Percentiles rank a stretch among this genome's conserved stretches.
These are phyloP conservation scores for Terebella lapidaria DNA, from an alignment of 2,888 invertebrate species.

Conservation along the genomic window DNA sequence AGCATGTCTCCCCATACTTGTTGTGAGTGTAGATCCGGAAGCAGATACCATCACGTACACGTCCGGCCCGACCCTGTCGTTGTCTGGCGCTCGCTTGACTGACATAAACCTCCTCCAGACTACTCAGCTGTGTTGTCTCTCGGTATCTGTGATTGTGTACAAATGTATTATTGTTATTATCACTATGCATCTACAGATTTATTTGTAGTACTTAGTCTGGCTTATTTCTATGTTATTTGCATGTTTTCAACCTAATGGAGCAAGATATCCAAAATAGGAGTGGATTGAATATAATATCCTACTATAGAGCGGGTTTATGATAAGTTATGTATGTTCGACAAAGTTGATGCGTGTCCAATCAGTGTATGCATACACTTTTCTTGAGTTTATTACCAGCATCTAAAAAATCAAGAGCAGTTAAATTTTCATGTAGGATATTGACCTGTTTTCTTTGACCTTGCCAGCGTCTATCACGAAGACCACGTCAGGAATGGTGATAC, in stretches of 20 bases:
- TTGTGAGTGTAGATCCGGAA: constrained; percentile 42
- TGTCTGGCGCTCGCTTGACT: constrained; percentile 48
- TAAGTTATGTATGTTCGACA: too few relatives aligned
- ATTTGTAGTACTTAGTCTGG: too few relatives aligned
- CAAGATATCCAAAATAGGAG: too few relatives aligned
- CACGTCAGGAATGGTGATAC: constrained; percentile 50
- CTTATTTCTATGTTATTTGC: too few relatives aligned
- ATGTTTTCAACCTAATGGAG: too few relatives aligned
- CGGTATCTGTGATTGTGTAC: constrained; percentile 33
- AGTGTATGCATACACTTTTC: too few relatives aligned
- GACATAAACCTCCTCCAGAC: constrained; percentile 44
- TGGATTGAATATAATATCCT: too few relatives aligned
- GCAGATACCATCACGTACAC: constrained; percentile 44
- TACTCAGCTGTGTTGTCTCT: constrained; percentile 46
- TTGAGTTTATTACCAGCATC: background rate
- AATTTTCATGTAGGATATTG: too few relatives aligned
- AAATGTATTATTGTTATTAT: background rate
- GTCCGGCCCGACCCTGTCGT: constrained; percentile 46
- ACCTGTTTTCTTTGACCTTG: constrained; percentile 49
- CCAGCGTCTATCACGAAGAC: constrained; percentile 50
- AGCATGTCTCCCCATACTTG: constrained; percentile 26
- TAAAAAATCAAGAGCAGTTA: too few relatives aligned
- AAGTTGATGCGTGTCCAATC: too few relatives aligned
- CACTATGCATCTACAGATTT: too few relatives aligned
- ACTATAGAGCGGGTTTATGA: too few relatives aligned